Percentiles rank a stretch among this genome's conserved stretches.
phyloP scores from a whole-genome alignment of 2,113 vertebrate genomes.

The Aldabrachelys gigantea region DNA sequence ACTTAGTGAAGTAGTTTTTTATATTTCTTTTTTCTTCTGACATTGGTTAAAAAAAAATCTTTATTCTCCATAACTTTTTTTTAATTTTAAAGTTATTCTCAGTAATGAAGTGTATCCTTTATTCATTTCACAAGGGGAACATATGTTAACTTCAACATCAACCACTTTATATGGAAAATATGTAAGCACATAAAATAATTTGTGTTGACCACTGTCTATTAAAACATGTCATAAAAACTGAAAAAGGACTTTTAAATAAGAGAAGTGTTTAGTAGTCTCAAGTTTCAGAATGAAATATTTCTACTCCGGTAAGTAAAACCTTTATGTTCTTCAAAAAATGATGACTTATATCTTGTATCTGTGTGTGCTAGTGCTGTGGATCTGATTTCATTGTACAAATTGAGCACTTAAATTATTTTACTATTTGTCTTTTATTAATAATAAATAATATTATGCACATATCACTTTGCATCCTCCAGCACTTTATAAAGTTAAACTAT shows the following conservation, averaged over 20 bases:
- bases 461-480: neutral
- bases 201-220: neutral
- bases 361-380: neutral
- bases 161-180: neutral
- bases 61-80: neutral
- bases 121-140: neutral
- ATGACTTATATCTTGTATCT: neutral
- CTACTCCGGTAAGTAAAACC: neutral
- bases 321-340: neutral
- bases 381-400: neutral
- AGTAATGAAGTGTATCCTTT: neutral
- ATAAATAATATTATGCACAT: neutral
- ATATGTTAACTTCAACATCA: neutral
- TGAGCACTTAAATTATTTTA: neutral
- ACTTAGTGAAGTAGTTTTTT: neutral
- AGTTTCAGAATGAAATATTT: neutral
- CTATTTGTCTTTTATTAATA: neutral
- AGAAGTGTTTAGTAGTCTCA: neutral
- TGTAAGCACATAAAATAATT: neutral
- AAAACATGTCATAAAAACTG: neutral
- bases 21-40: neutral
- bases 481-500: neutral
- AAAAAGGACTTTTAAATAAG: neutral
- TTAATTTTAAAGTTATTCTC: neutral
- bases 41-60: fast-evolving